Base-by-base conservation (phyloP, 1,140 invertebrate species). In the Scaptomyza hsui region DNA sequence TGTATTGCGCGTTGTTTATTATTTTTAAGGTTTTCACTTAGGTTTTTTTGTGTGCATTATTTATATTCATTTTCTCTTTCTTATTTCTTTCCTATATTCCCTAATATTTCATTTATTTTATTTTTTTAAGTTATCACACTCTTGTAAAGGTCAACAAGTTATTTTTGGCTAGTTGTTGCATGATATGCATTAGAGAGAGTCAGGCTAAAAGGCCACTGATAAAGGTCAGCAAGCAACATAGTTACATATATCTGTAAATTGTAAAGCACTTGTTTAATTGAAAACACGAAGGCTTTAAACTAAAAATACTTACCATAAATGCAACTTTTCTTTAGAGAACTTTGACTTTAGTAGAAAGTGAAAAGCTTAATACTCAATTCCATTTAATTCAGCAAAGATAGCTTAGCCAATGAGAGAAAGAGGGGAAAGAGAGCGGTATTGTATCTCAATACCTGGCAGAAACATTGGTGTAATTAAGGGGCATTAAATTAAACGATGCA, bases 401-500 rank as follows among this genome's bases (percentile, higher is more conserved):
- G 42, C 13, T 32, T 15, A 39, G 18, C 12, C 13, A 9, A 13
- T 26, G 15, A 53, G n/a, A 26, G 15, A 19, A 12, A 53, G 41
- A 15, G 29, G 19, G 26, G 24, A 12, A 37, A 37, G 32, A 9
- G 12, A 37, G 12, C 1, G 32, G n/a, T 9, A 29, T 10, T 24
- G 29, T 6, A 37, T 12, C n/a, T n/a, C n/a, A n/a, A 35, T 62
- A 16, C 39, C 45, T 51, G 9, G 26, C 26, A 29, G 26, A 21
- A 4, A 32, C 45, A 51, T 39, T 41, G 45, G 60, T 42, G 60
- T 86, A 86, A 85, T 85, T 86, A 86, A 68, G 35, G 62, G 44
- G 49, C 73, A 86, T 86, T 86, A 52, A 63, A 70, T 59, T 62
- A 74, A 86, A 88, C 62, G 81, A 88, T 72, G 62, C 64, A 77